These are phyloP conservation scores for Netelia melanura DNA, from an alignment of 2,888 invertebrate genomes.

Conservation along the genomic window DNA sequence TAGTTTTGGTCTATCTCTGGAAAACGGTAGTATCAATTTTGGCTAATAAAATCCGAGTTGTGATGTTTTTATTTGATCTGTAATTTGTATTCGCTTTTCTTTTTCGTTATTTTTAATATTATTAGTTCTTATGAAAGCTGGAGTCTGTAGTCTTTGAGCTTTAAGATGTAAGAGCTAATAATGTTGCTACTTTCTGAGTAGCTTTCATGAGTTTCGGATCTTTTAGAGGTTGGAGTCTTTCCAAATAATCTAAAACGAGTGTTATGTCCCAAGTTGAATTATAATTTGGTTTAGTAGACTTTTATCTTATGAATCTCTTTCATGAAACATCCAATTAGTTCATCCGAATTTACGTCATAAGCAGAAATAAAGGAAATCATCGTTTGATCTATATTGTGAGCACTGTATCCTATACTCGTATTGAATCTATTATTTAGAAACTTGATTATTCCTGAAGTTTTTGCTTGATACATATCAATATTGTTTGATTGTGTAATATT, in stretches of 20 bases:
- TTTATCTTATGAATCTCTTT: constrained; percentile 63
- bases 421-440: constrained; percentile 55
- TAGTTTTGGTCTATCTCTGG: constrained; percentile 15
- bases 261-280: constrained; percentile 60
- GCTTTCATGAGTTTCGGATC: constrained; percentile 49
- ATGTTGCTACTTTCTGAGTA: constrained; percentile 56
- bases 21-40: constrained; percentile 51
- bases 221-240: constrained; percentile 48
- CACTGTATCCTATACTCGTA: constrained; percentile 33
- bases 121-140: constrained; percentile 60
- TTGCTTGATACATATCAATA: constrained; percentile 50
- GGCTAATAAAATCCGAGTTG: constrained; percentile 51
- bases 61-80: constrained; percentile 59
- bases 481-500: constrained; percentile 30
- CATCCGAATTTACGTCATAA: constrained; percentile 51
- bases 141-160: constrained; percentile 66
- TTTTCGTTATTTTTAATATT: constrained; percentile 39
- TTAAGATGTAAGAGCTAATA: constrained; percentile 62
- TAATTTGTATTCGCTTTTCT: constrained; percentile 45
- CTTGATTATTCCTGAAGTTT: constrained; percentile 49
- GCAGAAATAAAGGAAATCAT: constrained; percentile 60
- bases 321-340: constrained; percentile 61
- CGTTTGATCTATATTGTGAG: constrained; percentile 54
- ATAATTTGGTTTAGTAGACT: constrained; percentile 63
- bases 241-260: constrained; percentile 58